Evolutionary conservation across 2,113 vertebrate genomes (phyloP).

Genomic region (Spermophilus dauricus): DNA sequence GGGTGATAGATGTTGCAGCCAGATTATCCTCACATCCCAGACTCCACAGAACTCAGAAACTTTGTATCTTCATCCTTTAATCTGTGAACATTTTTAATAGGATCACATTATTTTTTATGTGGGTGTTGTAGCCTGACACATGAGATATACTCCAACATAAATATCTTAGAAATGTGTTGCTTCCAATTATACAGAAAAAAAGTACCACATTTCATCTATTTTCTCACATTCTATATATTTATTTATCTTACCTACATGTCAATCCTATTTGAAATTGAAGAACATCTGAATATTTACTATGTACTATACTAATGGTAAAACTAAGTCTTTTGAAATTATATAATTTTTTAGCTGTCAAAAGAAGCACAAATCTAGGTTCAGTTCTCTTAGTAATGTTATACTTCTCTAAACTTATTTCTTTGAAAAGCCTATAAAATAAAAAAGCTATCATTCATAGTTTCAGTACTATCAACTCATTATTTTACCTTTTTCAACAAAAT

Average conservation of each 20-base stretch:
- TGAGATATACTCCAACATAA: neutral
- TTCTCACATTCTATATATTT: neutral
- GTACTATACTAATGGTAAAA: neutral
- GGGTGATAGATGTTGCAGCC: too few species aligned
- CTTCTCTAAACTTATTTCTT: slow-evolving; percentile 52
- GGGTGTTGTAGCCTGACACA: neutral
- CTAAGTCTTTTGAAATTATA: too few species aligned
- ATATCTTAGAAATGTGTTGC: slow-evolving; percentile 35
- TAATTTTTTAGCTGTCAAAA: slow-evolving; percentile 29
- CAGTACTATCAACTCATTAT: neutral
- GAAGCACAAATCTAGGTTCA: slow-evolving; percentile 43
- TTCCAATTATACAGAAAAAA: slow-evolving; percentile 1
- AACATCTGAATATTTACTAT: neutral
- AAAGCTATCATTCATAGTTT: neutral
- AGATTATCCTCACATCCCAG: neutral
- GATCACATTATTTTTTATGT: neutral
- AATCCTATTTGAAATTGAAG: neutral
- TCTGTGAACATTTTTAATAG: slow-evolving; percentile 50
- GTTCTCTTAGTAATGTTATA: slow-evolving; percentile 41
- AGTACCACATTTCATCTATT: neutral
- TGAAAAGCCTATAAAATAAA: slow-evolving; percentile 10
- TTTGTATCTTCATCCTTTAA: slow-evolving; percentile 11
- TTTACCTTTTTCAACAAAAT: slow-evolving; percentile 57
- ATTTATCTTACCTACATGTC: neutral
- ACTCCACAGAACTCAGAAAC: neutral